Percentiles rank a stretch among this genome's conserved stretches.
phyloP scores from a whole-genome alignment of 2,797 vertebrate genomes.

The Danio aesculapii region DNA sequence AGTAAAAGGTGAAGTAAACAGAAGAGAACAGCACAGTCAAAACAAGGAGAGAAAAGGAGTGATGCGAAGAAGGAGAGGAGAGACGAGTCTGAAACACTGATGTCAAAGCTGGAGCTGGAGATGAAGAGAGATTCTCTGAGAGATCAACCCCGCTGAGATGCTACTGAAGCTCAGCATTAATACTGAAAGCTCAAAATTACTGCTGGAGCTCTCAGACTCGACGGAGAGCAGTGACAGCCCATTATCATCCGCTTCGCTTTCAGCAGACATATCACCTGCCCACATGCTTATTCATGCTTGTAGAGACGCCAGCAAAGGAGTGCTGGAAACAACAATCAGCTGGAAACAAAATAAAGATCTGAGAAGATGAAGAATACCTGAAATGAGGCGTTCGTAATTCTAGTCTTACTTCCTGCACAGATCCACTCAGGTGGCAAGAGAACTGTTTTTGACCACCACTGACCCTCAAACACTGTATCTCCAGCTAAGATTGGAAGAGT shows the following conservation, averaged over 20 bases:
- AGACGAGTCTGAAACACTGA: neutral
- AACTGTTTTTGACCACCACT: no score
- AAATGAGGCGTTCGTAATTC: neutral
- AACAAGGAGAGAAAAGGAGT: neutral
- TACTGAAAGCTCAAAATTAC: neutral
- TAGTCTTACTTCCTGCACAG: no score
- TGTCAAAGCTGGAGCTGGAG: neutral
- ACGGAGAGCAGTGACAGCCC: neutral
- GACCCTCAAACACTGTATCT: no score
- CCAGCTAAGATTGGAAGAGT: no score
- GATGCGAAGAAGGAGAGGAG: neutral
- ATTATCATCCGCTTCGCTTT: neutral
- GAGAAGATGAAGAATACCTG: neutral
- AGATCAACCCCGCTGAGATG: slow-evolving; percentile 28
- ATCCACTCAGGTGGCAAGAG: no score
- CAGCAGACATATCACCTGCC: neutral
- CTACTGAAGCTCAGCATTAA: slow-evolving; percentile 9
- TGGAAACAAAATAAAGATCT: neutral
- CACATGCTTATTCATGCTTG: neutral
- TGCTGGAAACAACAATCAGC: neutral
- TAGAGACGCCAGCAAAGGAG: neutral
- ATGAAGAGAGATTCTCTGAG: neutral
- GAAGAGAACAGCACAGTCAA: neutral
- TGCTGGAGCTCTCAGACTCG: neutral
- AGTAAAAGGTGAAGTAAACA: neutral